A percentile compares a stretch with the other conserved stretches of the same genome.
Conservation (phyloP, 2,113 vertebrate species). For the Antennarius striatus region DNA sequence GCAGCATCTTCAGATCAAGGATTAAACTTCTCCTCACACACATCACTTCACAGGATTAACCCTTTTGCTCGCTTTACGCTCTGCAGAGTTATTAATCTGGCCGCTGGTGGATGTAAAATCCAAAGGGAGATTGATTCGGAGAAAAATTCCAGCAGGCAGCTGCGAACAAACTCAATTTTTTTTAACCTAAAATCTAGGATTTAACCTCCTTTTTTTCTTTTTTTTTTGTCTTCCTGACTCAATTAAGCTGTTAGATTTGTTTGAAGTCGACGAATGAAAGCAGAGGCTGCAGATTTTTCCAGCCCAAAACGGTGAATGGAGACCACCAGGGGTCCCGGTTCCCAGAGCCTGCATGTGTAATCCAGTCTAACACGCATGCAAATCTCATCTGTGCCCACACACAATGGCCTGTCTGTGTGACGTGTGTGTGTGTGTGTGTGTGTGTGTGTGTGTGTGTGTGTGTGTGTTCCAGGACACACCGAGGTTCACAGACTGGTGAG, state of each 20-base stretch:
- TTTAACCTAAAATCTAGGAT: conserved; percentile 41
- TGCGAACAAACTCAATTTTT: conserved; percentile 25
- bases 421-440: conserved; percentile 26
- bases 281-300: conserved; percentile 31
- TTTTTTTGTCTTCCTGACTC: conserved; percentile 50
- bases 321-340: conserved; percentile 75
- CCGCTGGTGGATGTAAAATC: conserved; percentile 26
- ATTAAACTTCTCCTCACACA: conserved; percentile 68
- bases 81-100: conserved; percentile 41
- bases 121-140: conserved; percentile 25
- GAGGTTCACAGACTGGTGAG: conserved; percentile 47
- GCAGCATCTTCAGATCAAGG: conserved; percentile 58
- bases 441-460: conserved; percentile 22
- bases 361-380: conserved; percentile 82
- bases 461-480: conserved; percentile 37
- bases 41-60: conserved; percentile 71
- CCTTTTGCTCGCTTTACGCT: conserved; percentile 42
- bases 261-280: conserved; percentile 69
- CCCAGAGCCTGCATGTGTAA: conserved; percentile 79
- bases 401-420: conserved; percentile 79
- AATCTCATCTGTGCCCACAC: conserved; percentile 80
- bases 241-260: conserved; percentile 66
- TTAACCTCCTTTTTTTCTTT: conserved; percentile 58
- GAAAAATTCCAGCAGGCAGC: conserved; percentile 34
- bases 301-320: conserved; percentile 41